Base-by-base conservation (phyloP, 2,888 invertebrate genomes). In the Lithosia quadra region DNA sequence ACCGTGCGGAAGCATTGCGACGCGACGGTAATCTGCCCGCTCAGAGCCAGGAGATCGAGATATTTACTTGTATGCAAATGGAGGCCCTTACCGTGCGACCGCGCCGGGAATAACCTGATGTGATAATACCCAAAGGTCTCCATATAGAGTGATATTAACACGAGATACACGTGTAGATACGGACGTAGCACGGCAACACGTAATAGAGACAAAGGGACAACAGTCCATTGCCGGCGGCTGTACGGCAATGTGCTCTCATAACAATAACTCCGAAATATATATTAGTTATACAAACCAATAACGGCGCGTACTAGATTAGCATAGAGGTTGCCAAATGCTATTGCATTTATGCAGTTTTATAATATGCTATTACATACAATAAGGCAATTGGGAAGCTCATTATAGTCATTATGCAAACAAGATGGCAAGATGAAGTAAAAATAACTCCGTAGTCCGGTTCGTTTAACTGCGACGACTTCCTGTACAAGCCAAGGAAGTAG, bases 21-120 rank as follows among this genome's bases (percentile, higher is more conserved):
- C 88, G 87, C 87, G 85, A 86, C 88, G 84, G 90, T 88, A 92
- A 93, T 92, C 92, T 90, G 89, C 89, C 84, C 77, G 84, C 86
- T 76, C 86, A 86, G 89, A 88, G 87, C 85, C 84, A 85, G 85
- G 82, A 90, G 90, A 93, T 93, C 93, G 90, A 89, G 92, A 93
- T 94, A 91, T 91, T 91, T 91, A 87, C 93, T 93, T 94, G 93
- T 94, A 94, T 95, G 95, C 93, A 91, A 94, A 95, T 94, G 82
- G 85, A 80, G 87, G 86, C 90, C 90, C 90, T 92, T 92, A 91
- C 91, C 92, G 91, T 92, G 92, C 91, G 91, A 91, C 92, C 86
- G 87, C 85, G 87, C 83, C 78, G 83, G 79, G 79, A 82, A 87
- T 89, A 88, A 84, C 80, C 89, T 92, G 93, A 94, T 94, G 94